Base-by-base conservation (phyloP, 2,797 vertebrate genomes). In the Todus mexicanus region DNA sequence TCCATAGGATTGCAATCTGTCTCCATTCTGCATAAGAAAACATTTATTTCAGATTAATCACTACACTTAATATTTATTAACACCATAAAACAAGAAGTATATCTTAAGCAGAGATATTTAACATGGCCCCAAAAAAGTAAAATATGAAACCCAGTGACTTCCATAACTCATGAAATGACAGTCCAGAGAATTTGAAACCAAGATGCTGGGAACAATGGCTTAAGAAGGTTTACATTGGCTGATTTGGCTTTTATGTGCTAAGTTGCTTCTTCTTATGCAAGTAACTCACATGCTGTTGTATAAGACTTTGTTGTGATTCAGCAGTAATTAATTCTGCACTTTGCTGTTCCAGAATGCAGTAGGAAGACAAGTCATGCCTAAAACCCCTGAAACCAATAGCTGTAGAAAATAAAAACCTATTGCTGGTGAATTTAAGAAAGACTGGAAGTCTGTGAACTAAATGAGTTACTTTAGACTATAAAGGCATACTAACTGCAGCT, bases 1-100 rank as follows among this genome's bases (percentile, higher is more conserved):
- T 98, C 99, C 98, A 86, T 97, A 94, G 96, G 94, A 80, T 98
- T 98, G 94, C 91, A 99, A 94, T 99, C 98, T 42, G 99, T 97
- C 95, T 99, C 99, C 99, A 99, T 99, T 97, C 98, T 98, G 83
- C 71, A 96, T 45, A 64, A 3, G 27, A 23, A 92, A 93, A 90
- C 19, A 93, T 8, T n/a, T 61, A 37, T 65, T 89, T 91, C 50
- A 93, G 43, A 72, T 53, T 84, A 73, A 43, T 53, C 37, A 29
- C 7, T 76, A 27, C 6, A 27, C 12, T 64, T 37, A 13, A 22
- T 11, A 70, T 8, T 69, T 42, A 78, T 60, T 48, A 82, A 79
- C 12, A 60, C 4, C 9, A 48, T 21, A 74, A 84, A 87, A 23
- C 5, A 70, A 19, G 22, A 64, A 11, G 13, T 37, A 2, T 15